Evolutionary conservation across 2,113 vertebrate species (phyloP).

Genomic region (Phaethon lepturus): DNA sequence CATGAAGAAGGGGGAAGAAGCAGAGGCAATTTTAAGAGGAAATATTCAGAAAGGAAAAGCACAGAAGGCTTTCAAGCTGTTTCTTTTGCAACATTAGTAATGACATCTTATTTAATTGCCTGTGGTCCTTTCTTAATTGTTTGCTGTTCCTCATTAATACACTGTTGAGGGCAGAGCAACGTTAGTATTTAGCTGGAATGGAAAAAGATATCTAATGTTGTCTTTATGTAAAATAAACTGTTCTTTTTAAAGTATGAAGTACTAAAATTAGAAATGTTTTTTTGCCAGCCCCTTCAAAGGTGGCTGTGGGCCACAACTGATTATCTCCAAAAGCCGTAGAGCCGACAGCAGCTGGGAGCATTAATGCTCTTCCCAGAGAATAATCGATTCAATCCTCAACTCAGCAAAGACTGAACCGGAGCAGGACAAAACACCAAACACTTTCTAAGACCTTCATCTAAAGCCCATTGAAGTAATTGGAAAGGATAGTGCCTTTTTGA

Average conservation of each 20-base stretch:
- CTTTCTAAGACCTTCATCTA: neutral
- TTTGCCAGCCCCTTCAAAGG: neutral
- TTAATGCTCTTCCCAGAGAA: neutral
- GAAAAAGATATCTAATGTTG: neutral
- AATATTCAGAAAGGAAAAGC: neutral
- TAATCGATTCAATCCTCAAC: neutral
- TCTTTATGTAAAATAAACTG: neutral
- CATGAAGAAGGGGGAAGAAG: neutral
- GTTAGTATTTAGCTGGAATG: neutral
- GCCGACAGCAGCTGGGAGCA: neutral
- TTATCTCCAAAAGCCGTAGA: neutral
- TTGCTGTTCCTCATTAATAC: neutral
- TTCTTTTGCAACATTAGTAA: neutral
- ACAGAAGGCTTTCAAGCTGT: conserved; percentile 16
- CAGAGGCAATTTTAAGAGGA: neutral
- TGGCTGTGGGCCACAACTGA: neutral
- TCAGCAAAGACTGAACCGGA: neutral
- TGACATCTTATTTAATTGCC: neutral
- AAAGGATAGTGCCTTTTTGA: neutral
- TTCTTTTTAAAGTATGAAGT: neutral
- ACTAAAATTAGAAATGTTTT: neutral
- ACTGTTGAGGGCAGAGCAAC: neutral
- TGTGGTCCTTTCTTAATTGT: neutral
- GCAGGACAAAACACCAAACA: neutral
- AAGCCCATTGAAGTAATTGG: neutral